phyloP scores from a whole-genome alignment of 92 coral and sea anemone species.

The Desmophyllum pertusum region DNA sequence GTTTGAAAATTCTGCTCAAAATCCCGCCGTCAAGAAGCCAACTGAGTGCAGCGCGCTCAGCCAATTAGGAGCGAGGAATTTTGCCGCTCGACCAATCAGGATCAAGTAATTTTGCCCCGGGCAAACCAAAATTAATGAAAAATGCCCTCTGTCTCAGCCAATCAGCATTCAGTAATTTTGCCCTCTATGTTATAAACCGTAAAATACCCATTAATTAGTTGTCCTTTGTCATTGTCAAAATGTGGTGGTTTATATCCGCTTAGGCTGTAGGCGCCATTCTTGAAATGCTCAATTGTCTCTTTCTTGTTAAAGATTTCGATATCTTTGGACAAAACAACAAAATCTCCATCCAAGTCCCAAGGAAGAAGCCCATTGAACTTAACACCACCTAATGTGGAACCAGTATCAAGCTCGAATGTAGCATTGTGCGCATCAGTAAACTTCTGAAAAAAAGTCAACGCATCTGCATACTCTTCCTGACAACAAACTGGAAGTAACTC shows the following conservation, averaged over 20 bases:
- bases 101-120: no score
- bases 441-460: constrained; percentile 6
- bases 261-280: constrained; percentile 27
- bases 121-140: no score
- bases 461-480: constrained; percentile 28
- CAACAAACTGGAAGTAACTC: constrained; percentile 58
- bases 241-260: not conserved
- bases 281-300: constrained; percentile 30
- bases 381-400: constrained; percentile 49
- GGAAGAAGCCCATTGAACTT: constrained; percentile 57
- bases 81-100: no score
- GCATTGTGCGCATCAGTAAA: constrained; percentile 31
- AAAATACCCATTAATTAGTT: not conserved
- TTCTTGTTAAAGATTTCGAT: constrained; percentile 22
- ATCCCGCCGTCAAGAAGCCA: no score
- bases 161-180: no score
- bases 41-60: no score
- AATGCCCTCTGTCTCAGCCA: no score
- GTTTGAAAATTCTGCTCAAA: no score
- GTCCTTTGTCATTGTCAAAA: not conserved
- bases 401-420: constrained; percentile 51
- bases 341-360: constrained; percentile 65
- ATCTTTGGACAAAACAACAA: constrained; percentile 19
- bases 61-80: no score
- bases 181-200: no score